Percentiles rank a stretch among this genome's conserved stretches.
Conservation (phyloP, 2,113 vertebrate species). For the Vulpes lagopus region DNA sequence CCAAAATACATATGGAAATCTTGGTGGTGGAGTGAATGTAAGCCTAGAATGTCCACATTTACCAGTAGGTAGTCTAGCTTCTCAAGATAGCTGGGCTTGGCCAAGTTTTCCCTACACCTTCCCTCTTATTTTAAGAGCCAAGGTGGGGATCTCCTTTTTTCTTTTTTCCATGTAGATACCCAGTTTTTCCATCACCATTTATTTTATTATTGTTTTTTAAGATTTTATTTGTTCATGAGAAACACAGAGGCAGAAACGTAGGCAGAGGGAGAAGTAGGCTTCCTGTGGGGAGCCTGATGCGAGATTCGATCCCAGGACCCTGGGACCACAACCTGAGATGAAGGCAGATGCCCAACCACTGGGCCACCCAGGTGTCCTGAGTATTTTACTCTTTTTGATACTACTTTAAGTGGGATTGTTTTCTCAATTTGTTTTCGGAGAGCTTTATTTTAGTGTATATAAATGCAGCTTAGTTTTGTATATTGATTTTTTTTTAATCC, state of each 20-base stretch:
- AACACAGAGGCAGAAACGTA: no score
- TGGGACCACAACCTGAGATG: no score
- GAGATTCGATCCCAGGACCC: no score
- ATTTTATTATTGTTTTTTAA: no score
- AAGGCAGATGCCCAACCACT: no score
- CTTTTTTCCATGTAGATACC: background rate
- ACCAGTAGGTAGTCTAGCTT: constrained; percentile 85
- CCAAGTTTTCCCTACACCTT: constrained; percentile 33
- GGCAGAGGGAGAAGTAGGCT: no score
- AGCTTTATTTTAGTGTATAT: background rate
- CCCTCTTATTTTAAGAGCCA: background rate
- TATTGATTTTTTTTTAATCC: background rate
- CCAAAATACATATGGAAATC: background rate
- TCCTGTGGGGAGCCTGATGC: no score
- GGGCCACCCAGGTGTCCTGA: no score
- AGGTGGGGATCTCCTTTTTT: background rate
- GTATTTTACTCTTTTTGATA: background rate
- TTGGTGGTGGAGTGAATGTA: background rate
- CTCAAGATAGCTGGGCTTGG: constrained; percentile 89
- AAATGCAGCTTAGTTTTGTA: background rate
- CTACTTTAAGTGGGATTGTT: background rate
- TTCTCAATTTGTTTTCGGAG: background rate
- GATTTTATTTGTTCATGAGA: no score
- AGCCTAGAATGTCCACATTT: constrained; percentile 80
- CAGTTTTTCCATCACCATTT: background rate